Base-by-base conservation (phyloP, 2,113 vertebrate genomes). In the Gulo gulo region DNA sequence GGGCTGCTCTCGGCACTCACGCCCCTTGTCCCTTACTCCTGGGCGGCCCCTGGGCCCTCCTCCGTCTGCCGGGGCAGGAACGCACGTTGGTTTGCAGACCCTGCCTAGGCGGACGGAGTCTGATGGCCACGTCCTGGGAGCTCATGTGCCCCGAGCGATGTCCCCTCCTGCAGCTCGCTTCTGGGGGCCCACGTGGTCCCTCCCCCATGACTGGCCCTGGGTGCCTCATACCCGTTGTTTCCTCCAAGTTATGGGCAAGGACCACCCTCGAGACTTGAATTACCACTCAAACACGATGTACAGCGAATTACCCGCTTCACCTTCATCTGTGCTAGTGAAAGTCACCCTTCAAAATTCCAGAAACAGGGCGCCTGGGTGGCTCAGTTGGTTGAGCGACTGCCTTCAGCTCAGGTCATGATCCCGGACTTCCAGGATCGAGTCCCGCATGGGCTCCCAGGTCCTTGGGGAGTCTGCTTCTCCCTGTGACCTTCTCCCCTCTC, bases 1-100 rank as follows among this genome's bases (percentile, higher is more conserved):
- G 39, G 6, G 0, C 63, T 6, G 16, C n/a, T 1, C 2, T 16
- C 16, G 0, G 29, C 6, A 2, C 14, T 52, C 23, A 7, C 14
- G 7, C 4, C 12, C 50, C 31, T 23, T 9, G 5, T 29, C 80
- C 29, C 57, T 15, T 10, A 1, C 8, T 71, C 42, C n/a, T 3
- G 6, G 2, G 31, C 2, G 9, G 24, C 6, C 21, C n/a, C n/a
- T 15, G 3, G 0, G n/a, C 34, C 15, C 12, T 6, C 8, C 11
- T 61, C 0, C 3, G 26, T 50, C 65, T 65, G 6, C 65, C 34
- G 20, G 20, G 47, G 45, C 26, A 4, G 23, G 26, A 50, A 13
- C 0, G 3, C 2, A 20, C 4, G 8, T 20, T 15, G 36, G 42
- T 94, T 50, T 21, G 50, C 12, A 55, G 14, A 45, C 24, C 45